These are phyloP conservation scores for Haliclona indistincta DNA, from an alignment of 37 sponge, comb jelly and placozoan genomes.

Conservation along the genomic window DNA sequence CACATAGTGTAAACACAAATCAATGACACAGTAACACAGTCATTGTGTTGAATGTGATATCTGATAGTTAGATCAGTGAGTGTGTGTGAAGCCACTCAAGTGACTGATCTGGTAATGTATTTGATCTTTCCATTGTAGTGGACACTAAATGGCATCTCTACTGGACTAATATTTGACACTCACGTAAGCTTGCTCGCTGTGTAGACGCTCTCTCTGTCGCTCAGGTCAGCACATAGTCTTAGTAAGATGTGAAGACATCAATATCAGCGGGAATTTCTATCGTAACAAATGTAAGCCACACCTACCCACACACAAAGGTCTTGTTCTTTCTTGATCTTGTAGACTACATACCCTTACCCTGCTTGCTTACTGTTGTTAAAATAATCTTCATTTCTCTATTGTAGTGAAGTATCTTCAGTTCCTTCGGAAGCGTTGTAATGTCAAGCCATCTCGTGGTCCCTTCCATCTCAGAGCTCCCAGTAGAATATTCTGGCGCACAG, in stretches of 20 bases:
- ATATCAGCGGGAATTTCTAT: conserved; percentile 95
- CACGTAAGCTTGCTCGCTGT: no score
- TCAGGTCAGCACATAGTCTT: conserved; percentile 88
- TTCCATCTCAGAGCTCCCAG: conserved; percentile 97
- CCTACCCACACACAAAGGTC: background rate
- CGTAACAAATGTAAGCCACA: conserved; percentile 86
- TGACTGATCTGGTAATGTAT: no score
- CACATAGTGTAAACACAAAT: no score
- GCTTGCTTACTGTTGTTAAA: no score
- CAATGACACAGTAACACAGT: no score
- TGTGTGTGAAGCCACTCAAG: no score
- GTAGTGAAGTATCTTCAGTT: conserved; percentile 89
- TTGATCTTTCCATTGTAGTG: conserved; percentile 89
- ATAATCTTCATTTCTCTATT: no score
- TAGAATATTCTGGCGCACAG: conserved; percentile 86
- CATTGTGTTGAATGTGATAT: no score
- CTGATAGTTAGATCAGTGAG: no score
- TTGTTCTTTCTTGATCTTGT: background rate
- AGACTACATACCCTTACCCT: no score
- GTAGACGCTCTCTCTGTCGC: background rate
- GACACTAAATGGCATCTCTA: conserved; percentile 89
- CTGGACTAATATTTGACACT: no score
- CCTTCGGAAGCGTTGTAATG: conserved; percentile 82
- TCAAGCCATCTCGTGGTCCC: conserved; percentile 92
- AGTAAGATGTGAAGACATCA: conserved; percentile 93